phyloP scores from a whole-genome alignment of 2,797 vertebrate species.

The Semotilus atromaculatus region DNA sequence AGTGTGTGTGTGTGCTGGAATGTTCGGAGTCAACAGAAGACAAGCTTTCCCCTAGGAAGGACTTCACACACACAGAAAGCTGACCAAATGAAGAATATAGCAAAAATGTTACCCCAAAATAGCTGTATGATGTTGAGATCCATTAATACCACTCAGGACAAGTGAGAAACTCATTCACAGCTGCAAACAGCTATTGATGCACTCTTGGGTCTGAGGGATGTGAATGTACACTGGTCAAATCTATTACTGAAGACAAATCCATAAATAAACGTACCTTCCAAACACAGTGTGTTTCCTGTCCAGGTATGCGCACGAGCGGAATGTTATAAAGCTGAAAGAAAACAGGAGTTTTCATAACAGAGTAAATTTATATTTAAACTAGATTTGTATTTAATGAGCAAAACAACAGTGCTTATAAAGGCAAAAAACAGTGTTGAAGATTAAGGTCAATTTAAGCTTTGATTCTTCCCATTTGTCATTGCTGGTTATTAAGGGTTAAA shows the following conservation, averaged over 20 bases:
- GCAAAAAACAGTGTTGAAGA: background rate
- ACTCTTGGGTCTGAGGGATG: background rate
- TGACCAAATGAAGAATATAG: conserved; percentile 50
- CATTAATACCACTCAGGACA: background rate
- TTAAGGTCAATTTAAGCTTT: background rate
- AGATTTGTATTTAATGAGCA: background rate
- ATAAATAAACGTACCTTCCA: conserved; percentile 81
- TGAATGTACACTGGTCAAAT: background rate
- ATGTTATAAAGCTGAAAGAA: conserved; percentile 91
- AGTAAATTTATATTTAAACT: background rate
- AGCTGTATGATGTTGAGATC: background rate
- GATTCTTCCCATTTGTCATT: background rate
- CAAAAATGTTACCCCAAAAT: background rate
- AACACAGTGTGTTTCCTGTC: conserved; percentile 96
- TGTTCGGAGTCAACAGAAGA: conserved; percentile 51
- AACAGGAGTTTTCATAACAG: background rate
- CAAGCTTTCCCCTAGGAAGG: conserved; percentile 35
- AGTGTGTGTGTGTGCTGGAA: conserved; percentile 31
- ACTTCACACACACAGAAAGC: conserved; percentile 32
- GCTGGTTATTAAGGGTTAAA: background rate
- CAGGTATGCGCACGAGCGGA: conserved; percentile 92
- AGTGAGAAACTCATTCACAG: background rate
- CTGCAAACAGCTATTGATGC: too few species aligned
- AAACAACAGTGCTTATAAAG: background rate
- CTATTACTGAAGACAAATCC: conserved; percentile 1